Conservation (phyloP, 2,888 invertebrate genomes). For the Lapara coniferarum region DNA sequence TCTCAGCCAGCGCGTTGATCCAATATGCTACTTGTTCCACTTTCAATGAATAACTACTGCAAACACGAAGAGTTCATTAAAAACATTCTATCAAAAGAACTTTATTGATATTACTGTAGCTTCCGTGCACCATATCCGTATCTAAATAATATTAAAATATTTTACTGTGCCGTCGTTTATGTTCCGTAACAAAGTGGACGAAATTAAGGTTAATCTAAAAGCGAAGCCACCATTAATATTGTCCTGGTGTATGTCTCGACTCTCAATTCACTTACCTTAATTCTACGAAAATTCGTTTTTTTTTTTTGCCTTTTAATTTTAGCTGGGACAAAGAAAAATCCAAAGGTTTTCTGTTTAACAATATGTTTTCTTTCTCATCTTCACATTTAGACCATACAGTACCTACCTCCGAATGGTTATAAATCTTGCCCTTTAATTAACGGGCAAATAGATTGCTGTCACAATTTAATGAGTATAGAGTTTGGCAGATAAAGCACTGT, state of each 20-base stretch:
- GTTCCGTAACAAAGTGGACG: neutral
- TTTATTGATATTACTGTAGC: neutral
- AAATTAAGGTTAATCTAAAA: conserved; percentile 10
- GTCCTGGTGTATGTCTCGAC: neutral
- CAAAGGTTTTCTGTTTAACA: neutral
- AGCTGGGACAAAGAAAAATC: neutral
- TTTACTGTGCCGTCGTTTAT: neutral
- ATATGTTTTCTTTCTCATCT: neutral
- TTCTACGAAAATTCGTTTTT: neutral
- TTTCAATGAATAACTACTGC: neutral
- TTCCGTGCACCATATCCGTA: neutral
- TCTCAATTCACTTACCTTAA: conserved; percentile 1
- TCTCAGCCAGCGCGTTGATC: neutral
- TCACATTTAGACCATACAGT: too few species aligned
- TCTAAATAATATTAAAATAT: neutral
- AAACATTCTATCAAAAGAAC: neutral
- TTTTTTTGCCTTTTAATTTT: neutral
- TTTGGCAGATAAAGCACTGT: too few species aligned
- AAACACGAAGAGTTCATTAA: neutral
- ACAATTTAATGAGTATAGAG: too few species aligned
- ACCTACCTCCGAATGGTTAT: too few species aligned
- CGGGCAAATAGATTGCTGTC: too few species aligned
- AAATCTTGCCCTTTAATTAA: too few species aligned
- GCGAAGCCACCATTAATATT: conserved; percentile 2
- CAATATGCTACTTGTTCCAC: neutral